Base-by-base conservation (phyloP, 2,888 invertebrate genomes). In the Gastrophysa polygoni region DNA sequence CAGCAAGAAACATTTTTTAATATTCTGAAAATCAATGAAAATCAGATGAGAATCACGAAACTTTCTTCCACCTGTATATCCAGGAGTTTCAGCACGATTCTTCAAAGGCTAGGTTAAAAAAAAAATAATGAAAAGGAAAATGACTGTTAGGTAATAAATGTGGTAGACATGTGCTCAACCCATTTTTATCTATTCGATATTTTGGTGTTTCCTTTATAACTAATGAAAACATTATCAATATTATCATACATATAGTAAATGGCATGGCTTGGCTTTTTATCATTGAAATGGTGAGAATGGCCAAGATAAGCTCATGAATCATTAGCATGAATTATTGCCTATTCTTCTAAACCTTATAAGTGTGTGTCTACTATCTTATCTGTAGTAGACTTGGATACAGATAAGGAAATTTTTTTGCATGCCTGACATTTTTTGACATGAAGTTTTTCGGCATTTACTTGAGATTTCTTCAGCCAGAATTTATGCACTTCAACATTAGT, bases 21-120 rank as follows among this genome's bases (percentile, higher is more conserved):
- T 83, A 62, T 87, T 80, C 89, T 92, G 79, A 38, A 83, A 82
- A 66, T 63, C n/a, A n/a, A n/a, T n/a, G n/a, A n/a, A n/a, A n/a
- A n/a, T n/a, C n/a, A n/a, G n/a, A n/a, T n/a, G n/a, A n/a, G n/a
- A n/a, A n/a, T n/a, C n/a, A n/a, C n/a, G n/a, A 24, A 24, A 24
- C 24, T 24, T 24, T 24, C 24, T 5, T 5, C 24, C 3, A 3
- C 24, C 24, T 24, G 24, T 24, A 24, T 24, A 24, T 24, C 24
- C n/a, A n/a, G n/a, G n/a, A n/a, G n/a, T n/a, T n/a, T n/a, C n/a
- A n/a, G n/a, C n/a, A n/a, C n/a, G n/a, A n/a, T n/a, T n/a, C n/a
- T n/a, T n/a, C n/a, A n/a, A n/a, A n/a, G n/a, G n/a, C n/a, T n/a
- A n/a, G n/a, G n/a, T n/a, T n/a, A n/a, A n/a, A n/a, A n/a, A n/a